Evolutionary conservation across 2,888 invertebrate species (phyloP), one percentile per base, ranked within the genome.

Genomic region (Caenorhabditis sulstoni): DNA sequence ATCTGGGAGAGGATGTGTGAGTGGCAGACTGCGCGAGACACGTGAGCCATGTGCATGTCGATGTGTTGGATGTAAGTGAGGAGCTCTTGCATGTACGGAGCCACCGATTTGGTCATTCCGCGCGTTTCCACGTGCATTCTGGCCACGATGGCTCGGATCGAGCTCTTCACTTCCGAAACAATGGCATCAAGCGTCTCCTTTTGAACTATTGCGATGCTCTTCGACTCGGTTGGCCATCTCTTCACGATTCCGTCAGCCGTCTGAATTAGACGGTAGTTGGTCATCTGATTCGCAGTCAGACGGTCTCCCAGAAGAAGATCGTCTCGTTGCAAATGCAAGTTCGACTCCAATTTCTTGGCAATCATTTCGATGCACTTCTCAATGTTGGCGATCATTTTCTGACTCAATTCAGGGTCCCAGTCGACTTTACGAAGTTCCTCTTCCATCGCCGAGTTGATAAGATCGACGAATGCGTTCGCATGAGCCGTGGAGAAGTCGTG

Each of bases 1-100:
- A 96, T 95, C 84, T 95, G 78, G 12, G 86, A 83, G 29, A 89
- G 61, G 9, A 77, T 61, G 45, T 79, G 77, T 7, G 79, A 75
- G 59, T 81, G 74, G 37, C 79, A 79, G n/a, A 80, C 71, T 11
- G 81, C 78, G 18, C 79, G 64, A 7, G 83, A 81, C 44, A 84
- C 67, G 49, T 85, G 85, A 4, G 84, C 76, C 52, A 78, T 75
- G 68, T 85, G 85, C 57, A 83, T 68, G 12, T 82, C 74, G 22
- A 85, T 68, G 39, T 83, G 81, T 18, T 45, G 45, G n/a, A 85
- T 74, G 62, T 79, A 85, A 9, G 79, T 75, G 37, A 83, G 71
- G 5, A 85, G 52, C 37, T 85, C 85, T 61, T 81, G 80, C 83
- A 85, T 84, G 52, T 82, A 85, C 11, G 82, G 79, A 20, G 85